Evolutionary conservation across 2,113 vertebrate genomes (phyloP), one percentile per base, ranked within the genome.

Genomic region (Coturnix japonica): DNA sequence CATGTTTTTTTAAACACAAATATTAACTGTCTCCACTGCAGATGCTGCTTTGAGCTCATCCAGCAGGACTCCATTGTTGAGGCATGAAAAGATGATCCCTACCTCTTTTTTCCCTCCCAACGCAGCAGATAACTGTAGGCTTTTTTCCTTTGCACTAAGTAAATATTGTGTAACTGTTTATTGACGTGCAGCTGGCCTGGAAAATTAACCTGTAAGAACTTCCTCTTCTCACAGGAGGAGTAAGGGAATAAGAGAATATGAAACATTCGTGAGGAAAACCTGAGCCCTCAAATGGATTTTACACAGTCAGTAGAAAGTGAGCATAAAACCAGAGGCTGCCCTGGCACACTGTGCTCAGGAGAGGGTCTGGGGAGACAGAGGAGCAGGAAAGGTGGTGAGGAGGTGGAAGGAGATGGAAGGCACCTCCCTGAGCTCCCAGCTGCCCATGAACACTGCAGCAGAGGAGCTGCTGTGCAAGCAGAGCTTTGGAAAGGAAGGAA

Each of bases 61-160:
- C 82, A 77, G 43, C 46, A 82, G 41, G 91, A 91, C 46, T 59
- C 56, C 79, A 83, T 95, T 89, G 67, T 67, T 3, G 2, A 66
- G 74, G 46, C 31, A 87, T 70, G 72, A 85, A 70, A 74, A 20
- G 19, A 31, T 87, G 87, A 87, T 85, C 37, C n/a, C 41, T 87
- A 71, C 37, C 74, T 82, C 63, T 31, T 84, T 46, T 53, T 49
- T 8, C 8, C 23, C 11, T 18, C 19, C 21, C 46, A 12, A 49
- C 28, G 2, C 41, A 25, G 2, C 41, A 74, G 59, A 54, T 80
- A 25, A n/a, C 54, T 37, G 51, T 57, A 61, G 44, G 47, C 49
- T 92, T 79, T 33, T 89, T 80, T 89, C 54, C 25, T 83, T 78
- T 94, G 82, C 67, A 74, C 71, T 53, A 46, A 80, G 28, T 59